Base-by-base conservation (phyloP, 2,113 vertebrate species). In the Ahaetulla prasina region DNA sequence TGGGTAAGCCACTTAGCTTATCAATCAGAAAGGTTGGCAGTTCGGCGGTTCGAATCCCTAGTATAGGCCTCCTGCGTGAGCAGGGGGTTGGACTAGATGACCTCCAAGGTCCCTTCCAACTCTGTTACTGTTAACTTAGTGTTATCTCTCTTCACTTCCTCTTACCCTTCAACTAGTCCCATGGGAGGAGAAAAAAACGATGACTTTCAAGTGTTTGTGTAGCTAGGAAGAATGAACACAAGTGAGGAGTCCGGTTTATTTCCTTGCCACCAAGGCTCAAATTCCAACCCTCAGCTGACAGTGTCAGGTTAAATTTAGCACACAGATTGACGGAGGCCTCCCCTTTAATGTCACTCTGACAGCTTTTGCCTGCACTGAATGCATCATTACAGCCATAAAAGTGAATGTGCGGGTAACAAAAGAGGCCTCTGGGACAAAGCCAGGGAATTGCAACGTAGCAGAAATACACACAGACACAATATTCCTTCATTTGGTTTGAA, bases 221-320 rank as follows among this genome's bases (percentile, higher is more conserved):
- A 87, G 93, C 85, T 90, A 95, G 68, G 45, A 88, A 85, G 47
- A 88, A 94, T 39, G 3, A 92, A 92, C 43, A 27, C 84, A 94
- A 96, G 35, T 39, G 87, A 93, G 27, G 84, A 49, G 35, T 4
- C 43, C 50, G 0, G 0, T 90, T 93, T 95, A 68, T 92, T 94
- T 39, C 54, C 53, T 90, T 57, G 43, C 88, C 92, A 54, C 9
- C 6, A 20, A 84, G 57, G 86, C 92, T 95, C 92, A 96, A 96
- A 94, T 95, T 96, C 94, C 95, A n/a, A 45, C 52, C 90, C 68
- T 88, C 43, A 43, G 86, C 22, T 93, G 92, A 89, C 74, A 94
- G 88, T 92, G 88, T 43, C 93, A 94, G 91, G 94, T 95, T 97
- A 97, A 96, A 97, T 97, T 96, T 95, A 96, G 95, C 35, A 89